These are phyloP conservation scores for Cettia cetti DNA, from an alignment of 2,113 vertebrate species.

Conservation along the genomic window DNA sequence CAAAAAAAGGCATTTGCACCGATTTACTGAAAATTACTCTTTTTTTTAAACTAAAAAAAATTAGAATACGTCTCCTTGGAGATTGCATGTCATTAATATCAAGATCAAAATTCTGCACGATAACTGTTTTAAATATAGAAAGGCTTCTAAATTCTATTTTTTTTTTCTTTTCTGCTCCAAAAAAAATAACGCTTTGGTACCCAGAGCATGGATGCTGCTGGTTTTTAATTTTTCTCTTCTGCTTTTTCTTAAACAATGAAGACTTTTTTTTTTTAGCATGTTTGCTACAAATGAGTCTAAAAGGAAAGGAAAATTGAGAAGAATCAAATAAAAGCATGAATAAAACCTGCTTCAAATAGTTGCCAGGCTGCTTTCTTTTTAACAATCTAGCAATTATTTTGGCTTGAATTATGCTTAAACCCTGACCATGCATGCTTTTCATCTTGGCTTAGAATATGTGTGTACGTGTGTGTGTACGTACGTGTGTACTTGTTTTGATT, in stretches of 20 bases:
- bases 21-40: slow-evolving; percentile 48
- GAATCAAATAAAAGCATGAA: slow-evolving; percentile 73
- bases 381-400: slow-evolving; percentile 66
- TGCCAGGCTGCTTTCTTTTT: slow-evolving; percentile 68
- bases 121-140: slow-evolving; percentile 52
- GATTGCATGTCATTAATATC: slow-evolving; percentile 72
- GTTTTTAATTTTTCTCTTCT: slow-evolving; percentile 65
- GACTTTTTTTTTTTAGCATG: slow-evolving; percentile 45
- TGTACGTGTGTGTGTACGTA: slow-evolving; percentile 22
- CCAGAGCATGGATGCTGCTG: slow-evolving; percentile 71
- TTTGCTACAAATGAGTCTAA: slow-evolving; percentile 49
- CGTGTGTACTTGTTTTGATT: slow-evolving; percentile 48
- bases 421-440: slow-evolving; percentile 71
- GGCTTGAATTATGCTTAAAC: slow-evolving; percentile 65
- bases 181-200: slow-evolving; percentile 66
- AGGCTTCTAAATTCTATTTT: slow-evolving; percentile 23
- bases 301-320: slow-evolving; percentile 37
- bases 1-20: slow-evolving; percentile 55
- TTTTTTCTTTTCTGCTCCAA: slow-evolving; percentile 1
- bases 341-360: slow-evolving; percentile 74
- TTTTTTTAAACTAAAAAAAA: neutral
- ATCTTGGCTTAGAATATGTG: slow-evolving; percentile 30
- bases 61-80: slow-evolving; percentile 63
- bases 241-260: slow-evolving; percentile 55
- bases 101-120: slow-evolving; percentile 69